Evolutionary conservation across 2,888 invertebrate species (phyloP).

Genomic region (Leptinotarsa peninsularis): DNA sequence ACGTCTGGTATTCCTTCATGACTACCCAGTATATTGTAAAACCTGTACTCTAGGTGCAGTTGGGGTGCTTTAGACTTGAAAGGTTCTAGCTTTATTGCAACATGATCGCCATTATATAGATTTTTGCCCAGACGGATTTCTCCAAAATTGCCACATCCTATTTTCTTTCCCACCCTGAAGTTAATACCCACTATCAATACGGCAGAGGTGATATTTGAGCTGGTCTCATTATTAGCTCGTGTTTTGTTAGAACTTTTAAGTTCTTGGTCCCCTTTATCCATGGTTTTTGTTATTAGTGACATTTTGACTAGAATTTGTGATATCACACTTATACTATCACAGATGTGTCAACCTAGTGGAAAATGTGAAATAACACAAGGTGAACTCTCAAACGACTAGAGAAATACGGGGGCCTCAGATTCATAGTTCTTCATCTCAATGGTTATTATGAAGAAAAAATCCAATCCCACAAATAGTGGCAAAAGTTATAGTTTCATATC

Average conservation of each 20-base stretch:
- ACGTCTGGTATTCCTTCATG: constrained; percentile 82
- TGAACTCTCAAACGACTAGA: background rate
- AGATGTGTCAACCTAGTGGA: constrained; percentile 14
- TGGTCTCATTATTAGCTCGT: constrained; percentile 72
- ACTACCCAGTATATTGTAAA: constrained; percentile 98
- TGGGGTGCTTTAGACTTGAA: constrained; percentile 99
- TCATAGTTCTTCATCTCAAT: background rate
- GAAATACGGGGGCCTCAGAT: background rate
- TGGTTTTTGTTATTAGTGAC: background rate
- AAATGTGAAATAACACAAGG: background rate
- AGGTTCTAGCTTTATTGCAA: constrained; percentile 99
- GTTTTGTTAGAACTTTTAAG: constrained; percentile 30
- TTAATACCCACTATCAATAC: constrained; percentile 99
- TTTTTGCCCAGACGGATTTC: constrained; percentile 99
- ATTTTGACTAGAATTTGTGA: constrained; percentile 13
- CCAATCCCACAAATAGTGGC: background rate
- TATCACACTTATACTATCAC: constrained; percentile 29
- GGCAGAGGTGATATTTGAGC: constrained; percentile 80
- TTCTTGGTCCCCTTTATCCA: constrained; percentile 43
- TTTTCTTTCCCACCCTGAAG: constrained; percentile 99
- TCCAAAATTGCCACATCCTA: constrained; percentile 99
- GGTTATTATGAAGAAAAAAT: background rate
- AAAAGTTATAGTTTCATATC: background rate
- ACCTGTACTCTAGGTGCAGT: constrained; percentile 98
- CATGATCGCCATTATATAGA: constrained; percentile 99